Percentiles rank a stretch among this genome's conserved stretches.
Conservation (phyloP, 2,888 invertebrate species). For the Mythimna ferrago region DNA sequence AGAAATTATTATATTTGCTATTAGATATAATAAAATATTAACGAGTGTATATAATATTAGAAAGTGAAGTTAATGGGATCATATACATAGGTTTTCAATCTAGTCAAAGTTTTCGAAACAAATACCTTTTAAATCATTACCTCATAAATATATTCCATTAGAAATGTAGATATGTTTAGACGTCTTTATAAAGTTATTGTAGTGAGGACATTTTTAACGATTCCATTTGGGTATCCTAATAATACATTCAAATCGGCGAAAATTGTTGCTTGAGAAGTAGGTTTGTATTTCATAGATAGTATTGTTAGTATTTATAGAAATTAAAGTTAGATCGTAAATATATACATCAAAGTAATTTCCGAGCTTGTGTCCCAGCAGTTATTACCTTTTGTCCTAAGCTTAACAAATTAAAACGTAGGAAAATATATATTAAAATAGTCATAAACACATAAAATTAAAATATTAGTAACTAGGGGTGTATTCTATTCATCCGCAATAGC, state of each 20-base stretch:
- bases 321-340: constrained; percentile 1
- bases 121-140: constrained; percentile 30
- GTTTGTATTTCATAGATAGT: constrained; percentile 4
- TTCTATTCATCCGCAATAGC: constrained; percentile 6
- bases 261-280: constrained; percentile 31
- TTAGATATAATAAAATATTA: constrained; percentile 10
- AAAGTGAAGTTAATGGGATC: constrained; percentile 63
- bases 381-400: constrained; percentile 18
- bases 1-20: constrained; percentile 71
- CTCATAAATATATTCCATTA: constrained; percentile 22
- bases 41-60: constrained; percentile 50
- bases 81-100: constrained; percentile 52
- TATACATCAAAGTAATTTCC: constrained; percentile 7
- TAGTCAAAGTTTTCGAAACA: constrained; percentile 41
- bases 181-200: constrained; percentile 12
- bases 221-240: constrained; percentile 12
- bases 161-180: constrained; percentile 30
- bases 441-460: neutral
- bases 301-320: neutral
- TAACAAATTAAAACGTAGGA: neutral
- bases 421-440: constrained; percentile 9
- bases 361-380: constrained; percentile 9
- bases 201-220: neutral
- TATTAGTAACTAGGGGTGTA: constrained; percentile 6
- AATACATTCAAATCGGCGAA: constrained; percentile 13